A percentile compares a stretch with the other conserved stretches of the same genome.
Conservation (phyloP, 2,797 vertebrate genomes). For the Leucoraja ocellata region DNA sequence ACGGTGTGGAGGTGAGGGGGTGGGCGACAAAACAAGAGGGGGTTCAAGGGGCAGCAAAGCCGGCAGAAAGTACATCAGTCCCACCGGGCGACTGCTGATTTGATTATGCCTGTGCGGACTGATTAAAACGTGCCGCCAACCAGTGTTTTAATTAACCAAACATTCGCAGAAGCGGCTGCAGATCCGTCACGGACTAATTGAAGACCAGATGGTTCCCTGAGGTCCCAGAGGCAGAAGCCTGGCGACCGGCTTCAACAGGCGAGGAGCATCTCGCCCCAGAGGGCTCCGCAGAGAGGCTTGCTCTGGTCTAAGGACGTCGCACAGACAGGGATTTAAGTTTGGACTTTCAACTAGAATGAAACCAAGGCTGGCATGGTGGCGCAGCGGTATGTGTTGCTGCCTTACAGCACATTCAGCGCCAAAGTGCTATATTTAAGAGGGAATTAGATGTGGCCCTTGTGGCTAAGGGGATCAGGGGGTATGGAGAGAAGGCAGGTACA, state of each 20-base stretch:
- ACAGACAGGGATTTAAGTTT: no score
- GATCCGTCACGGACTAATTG: not conserved
- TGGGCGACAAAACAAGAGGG: not conserved
- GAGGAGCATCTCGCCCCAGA: not conserved
- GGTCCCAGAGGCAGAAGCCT: not conserved
- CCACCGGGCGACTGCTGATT: not conserved
- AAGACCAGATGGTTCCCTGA: no score
- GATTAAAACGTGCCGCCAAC: not conserved
- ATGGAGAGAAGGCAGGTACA: no score
- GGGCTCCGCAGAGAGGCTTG: not conserved
- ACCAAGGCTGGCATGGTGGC: no score
- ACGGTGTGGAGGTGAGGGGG: no score
- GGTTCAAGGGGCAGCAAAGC: not conserved
- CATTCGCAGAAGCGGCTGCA: not conserved
- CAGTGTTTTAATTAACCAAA: not conserved
- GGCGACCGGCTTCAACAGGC: not conserved
- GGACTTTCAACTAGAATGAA: no score
- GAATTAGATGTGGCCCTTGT: no score
- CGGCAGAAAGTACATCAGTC: not conserved
- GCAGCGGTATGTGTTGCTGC: no score
- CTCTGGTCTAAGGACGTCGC: no score
- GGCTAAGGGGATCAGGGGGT: no score
- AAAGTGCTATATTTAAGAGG: no score
- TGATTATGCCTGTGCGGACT: not conserved
- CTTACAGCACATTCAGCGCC: no score